Conservation (phyloP, 2,888 invertebrate species). For the Loripinus fragilis region DNA sequence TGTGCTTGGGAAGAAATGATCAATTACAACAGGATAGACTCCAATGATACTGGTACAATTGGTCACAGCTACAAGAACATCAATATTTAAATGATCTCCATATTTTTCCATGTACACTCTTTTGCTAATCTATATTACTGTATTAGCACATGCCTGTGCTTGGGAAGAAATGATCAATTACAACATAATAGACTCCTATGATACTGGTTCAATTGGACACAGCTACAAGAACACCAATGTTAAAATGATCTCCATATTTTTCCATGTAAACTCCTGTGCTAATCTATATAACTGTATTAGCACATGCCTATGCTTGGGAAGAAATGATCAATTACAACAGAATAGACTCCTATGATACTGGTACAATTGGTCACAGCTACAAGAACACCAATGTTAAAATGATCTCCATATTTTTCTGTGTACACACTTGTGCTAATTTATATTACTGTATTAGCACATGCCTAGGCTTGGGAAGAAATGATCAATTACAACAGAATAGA, state of each 20-base stretch:
- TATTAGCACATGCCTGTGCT: slow-evolving; percentile 8
- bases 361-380: too few species aligned
- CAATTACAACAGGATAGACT: background rate
- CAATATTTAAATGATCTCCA: background rate
- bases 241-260: background rate
- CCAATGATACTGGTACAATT: background rate
- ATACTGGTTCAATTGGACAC: background rate
- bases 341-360: background rate
- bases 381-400: background rate
- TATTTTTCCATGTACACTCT: background rate
- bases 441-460: background rate
- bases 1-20: background rate
- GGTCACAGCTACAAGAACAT: background rate
- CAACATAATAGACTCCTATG: too few species aligned
- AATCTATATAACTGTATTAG: background rate
- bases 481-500: background rate
- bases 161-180: too few species aligned
- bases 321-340: too few species aligned
- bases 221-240: background rate
- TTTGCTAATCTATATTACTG: background rate
- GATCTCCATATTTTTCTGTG: background rate
- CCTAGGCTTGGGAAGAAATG: background rate
- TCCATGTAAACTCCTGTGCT: background rate
- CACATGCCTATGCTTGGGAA: slow-evolving; percentile 5
- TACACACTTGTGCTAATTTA: background rate